Base-by-base conservation (phyloP, 2,113 vertebrate species). In the Mellivora capensis region DNA sequence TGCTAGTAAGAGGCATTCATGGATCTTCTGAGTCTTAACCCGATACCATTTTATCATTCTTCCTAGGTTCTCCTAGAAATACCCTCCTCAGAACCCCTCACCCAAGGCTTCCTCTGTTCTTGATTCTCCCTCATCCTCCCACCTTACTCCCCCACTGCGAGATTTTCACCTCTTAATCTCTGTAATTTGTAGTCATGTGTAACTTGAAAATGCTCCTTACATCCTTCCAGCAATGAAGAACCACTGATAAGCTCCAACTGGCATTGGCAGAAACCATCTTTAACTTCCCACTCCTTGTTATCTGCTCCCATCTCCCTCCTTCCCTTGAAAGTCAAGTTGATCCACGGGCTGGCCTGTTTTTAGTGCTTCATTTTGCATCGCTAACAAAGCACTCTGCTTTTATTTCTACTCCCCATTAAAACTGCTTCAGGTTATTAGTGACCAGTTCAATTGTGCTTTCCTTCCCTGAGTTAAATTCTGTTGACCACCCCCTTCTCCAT, bases 321-420 rank as follows among this genome's bases (percentile, higher is more conserved):
- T 86, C 84, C 57, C 74, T 59, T 79, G n/a, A 91, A 95, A 96
- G 81, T 80, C n/a, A 59, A 61, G 20, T 52, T 94, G 13, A 74
- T n/a, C 31, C 21, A 86, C 2, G n/a, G 42, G n/a, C 49, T 67
- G 17, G 21, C 76, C 81, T 37, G n/a, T 42, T 69, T 94, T 59
- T 84, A 23, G 34, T 29, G 44, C 62, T 76, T 91, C 52, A 31
- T n/a, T 77, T 57, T 69, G 37, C 57, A n/a, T 80, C 37, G 91
- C 79, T 64, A 3, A 57, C 27, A 37, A 31, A 52, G 59, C 42
- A 34, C 86, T 31, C 10, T 52, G 49, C 31, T 93, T 71, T 59
- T 87, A 25, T 64, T 85, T 82, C 37, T 47, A 34, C 59, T 34
- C 91, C 69, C 61, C 44, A 31, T 37, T 34, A n/a, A 76, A 61